Base-by-base conservation (phyloP, 1,140 invertebrate species). In the Homarus americanus region DNA sequence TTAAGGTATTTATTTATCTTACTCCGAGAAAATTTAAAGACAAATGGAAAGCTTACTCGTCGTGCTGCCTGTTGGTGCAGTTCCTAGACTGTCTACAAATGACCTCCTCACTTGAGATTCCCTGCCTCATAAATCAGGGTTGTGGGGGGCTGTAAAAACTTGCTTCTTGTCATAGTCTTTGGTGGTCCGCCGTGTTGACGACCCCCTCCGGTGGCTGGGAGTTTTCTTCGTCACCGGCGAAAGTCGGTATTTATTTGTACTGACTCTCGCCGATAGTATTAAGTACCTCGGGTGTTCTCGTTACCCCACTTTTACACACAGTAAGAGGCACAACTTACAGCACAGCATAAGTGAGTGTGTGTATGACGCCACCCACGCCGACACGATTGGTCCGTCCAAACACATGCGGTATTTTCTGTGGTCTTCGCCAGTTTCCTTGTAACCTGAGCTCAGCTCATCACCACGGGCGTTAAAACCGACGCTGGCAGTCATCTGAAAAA, bases 401-500 rank as follows among this genome's bases (percentile, higher is more conserved):
- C 36, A 7, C 34, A 66, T 2, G 32, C 36, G 5, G 7, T 58
- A n/a, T 41, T 66, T 83, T 38, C 80, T 24, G 38, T 32, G 63
- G 20, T 24, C 15, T 40, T 83, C 80, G 80, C 38, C 36, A 83
- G 80, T 83, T 83, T 69, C 58, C 58, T 28, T 40, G 80, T 83
- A 83, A 83, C 80, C 24, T 69, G 80, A 83, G 58, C 44, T 66
- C 80, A 10, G 58, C 80, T 83, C 80, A 83, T 83, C 80, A 83
- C 80, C 58, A 69, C 58, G 80, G 80, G 80, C 58, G 80, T 83
- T 83, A 83, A 83, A 83, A 83, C 80, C 58, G 36, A 83, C 80
- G 58, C 80, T 83, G 80, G 80, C 80, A 83, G 28, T 83, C 80
- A 69, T 69, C 80, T 83, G 80, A 83, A 82, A 82, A 82, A 82